Base-by-base conservation (phyloP, 2,797 vertebrate genomes). In the Lacerta viridis region DNA sequence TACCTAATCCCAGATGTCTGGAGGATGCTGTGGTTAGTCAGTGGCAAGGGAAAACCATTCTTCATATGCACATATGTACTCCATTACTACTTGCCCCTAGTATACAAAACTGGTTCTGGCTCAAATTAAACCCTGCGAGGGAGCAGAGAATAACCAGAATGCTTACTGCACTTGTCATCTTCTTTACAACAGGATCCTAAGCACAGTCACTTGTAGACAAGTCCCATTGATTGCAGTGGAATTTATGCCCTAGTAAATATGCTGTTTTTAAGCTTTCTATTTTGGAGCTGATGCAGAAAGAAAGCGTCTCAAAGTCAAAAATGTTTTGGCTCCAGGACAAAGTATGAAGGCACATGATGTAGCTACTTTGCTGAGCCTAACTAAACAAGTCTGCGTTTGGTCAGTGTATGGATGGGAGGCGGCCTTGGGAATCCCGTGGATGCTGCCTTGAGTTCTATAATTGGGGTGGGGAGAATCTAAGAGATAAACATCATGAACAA, bases 101-200 rank as follows among this genome's bases (percentile, higher is more conserved):
- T 89, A 89, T 85, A 86, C 72, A 81, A 82, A 89, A 86, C 83
- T 81, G 61, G 84, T 89, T 86, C 84, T 89, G 88, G 71, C 78
- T 86, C 84, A 89, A 68, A 85, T 89, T 81, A 89, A 89, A 69
- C 43, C 61, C 43, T 86, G 78, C 5, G 79, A 86, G 79, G 69
- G 61, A 76, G 41, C 15, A 76, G 77, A 85, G 59, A 82, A 81
- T 89, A 85, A 89, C 59, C 84, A 82, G 88, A 89, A 86, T 82
- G 76, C 79, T 77, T 89, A 69, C 36, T 89, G 78, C 71, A 39
- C 79, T 82, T 89, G 88, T 81, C 87, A 89, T 80, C 84, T 81
- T 89, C 36, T 81, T 85, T 85, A 80, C 68, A 75, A 25, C 68
- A 89, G 77, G 36, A 80, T 29, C 55, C 68, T 81, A 50, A 46